Percentiles rank a stretch among this genome's conserved stretches.
Evolutionary conservation across 2,888 invertebrate genomes (phyloP).

Genomic region (Rhingia rostrata): DNA sequence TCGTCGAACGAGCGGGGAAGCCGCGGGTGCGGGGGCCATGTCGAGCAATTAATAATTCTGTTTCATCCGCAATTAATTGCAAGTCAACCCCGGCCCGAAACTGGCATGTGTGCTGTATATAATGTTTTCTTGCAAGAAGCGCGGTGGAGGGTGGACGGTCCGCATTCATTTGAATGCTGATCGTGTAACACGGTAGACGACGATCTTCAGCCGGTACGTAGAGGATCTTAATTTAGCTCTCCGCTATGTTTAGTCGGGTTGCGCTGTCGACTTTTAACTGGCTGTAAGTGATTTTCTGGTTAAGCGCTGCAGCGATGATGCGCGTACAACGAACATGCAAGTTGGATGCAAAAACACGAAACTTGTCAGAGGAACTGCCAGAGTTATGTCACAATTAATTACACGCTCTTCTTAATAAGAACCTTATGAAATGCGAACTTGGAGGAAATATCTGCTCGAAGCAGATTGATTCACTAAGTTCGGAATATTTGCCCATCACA

Average conservation of each 20-base stretch:
- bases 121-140: conserved; percentile 15
- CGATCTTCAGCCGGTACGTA: conserved; percentile 37
- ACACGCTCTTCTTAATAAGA: conserved; percentile 56
- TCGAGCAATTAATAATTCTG: conserved; percentile 81
- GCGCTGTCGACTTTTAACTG: conserved; percentile 71
- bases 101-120: conserved; percentile 61
- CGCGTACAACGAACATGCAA: conserved; percentile 70
- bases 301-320: conserved; percentile 72
- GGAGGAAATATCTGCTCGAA: conserved; percentile 8
- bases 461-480: conserved; percentile 15
- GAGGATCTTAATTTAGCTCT: conserved; percentile 72
- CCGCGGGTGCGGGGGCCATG: conserved; percentile 18
- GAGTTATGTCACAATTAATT: conserved; percentile 74
- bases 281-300: conserved; percentile 74
- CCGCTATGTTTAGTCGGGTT: conserved; percentile 42
- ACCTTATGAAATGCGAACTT: conserved; percentile 47
- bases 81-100: conserved; percentile 77
- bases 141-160: conserved; percentile 12
- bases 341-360: conserved; percentile 70
- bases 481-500: neutral
- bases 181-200: conserved; percentile 52
- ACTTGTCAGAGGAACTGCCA: conserved; percentile 72
- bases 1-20: conserved; percentile 1
- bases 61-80: conserved; percentile 82
- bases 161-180: neutral